phyloP scores from a whole-genome alignment of 2,888 invertebrate species.

The Tetranychus truncatus region DNA sequence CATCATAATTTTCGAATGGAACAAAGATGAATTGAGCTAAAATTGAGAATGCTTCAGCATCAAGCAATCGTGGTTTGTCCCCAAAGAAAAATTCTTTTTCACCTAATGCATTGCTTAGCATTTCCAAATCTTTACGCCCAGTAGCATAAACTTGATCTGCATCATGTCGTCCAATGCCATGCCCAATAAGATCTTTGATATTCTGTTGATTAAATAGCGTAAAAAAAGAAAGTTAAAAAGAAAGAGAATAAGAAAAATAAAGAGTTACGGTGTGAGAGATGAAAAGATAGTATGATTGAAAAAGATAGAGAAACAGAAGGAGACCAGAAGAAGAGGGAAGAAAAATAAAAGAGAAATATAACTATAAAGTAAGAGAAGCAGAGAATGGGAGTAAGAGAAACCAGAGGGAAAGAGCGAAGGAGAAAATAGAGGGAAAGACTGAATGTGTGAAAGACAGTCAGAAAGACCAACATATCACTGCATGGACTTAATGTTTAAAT shows the following conservation, averaged over 20 bases:
- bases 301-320: not conserved
- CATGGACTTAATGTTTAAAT: no score
- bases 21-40: conserved; percentile 80
- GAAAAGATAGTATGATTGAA: not conserved
- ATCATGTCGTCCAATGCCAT: conserved; percentile 78
- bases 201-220: conserved; percentile 40
- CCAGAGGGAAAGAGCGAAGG: not conserved
- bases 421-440: no score
- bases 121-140: conserved; percentile 74
- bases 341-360: no score
- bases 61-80: conserved; percentile 77
- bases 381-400: conserved; percentile 11
- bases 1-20: conserved; percentile 70
- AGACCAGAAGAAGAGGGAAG: no score
- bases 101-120: conserved; percentile 68
- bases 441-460: conserved; percentile 20
- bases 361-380: not conserved
- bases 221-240: conserved; percentile 30
- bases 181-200: conserved; percentile 72
- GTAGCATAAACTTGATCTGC: conserved; percentile 76
- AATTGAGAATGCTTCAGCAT: conserved; percentile 78
- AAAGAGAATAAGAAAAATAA: conserved; percentile 31
- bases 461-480: no score
- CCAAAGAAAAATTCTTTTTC: conserved; percentile 91
- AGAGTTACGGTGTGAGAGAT: not conserved